These are phyloP conservation scores for Fabriciana adippe DNA, from an alignment of 2,888 invertebrate species.

Conservation along the genomic window DNA sequence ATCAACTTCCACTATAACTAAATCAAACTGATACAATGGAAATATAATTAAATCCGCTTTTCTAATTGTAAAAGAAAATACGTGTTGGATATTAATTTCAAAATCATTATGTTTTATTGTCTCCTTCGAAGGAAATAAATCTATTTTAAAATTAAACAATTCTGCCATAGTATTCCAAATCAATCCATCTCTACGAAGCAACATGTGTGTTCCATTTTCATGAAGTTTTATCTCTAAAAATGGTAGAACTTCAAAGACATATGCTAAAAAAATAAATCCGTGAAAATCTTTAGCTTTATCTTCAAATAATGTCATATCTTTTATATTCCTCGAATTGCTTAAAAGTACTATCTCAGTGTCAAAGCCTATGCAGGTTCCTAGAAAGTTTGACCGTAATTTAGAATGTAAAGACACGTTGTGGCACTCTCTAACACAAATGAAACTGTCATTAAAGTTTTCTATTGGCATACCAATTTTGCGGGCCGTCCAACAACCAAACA, in stretches of 20 bases:
- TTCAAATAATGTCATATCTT: slow-evolving; percentile 51
- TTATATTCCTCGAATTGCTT: slow-evolving; percentile 11
- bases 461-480: slow-evolving; percentile 57
- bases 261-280: slow-evolving; percentile 56
- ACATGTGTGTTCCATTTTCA: slow-evolving; percentile 51
- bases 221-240: slow-evolving; percentile 53
- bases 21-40: slow-evolving; percentile 68
- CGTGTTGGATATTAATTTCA: slow-evolving; percentile 56
- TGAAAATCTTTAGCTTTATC: slow-evolving; percentile 62
- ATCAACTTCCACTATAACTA: slow-evolving; percentile 63
- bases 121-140: slow-evolving; percentile 51
- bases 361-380: slow-evolving; percentile 66
- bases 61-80: slow-evolving; percentile 60
- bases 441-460: slow-evolving; percentile 50
- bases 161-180: slow-evolving; percentile 64
- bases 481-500: slow-evolving; percentile 60
- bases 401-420: slow-evolving; percentile 57
- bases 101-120: slow-evolving; percentile 54
- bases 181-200: slow-evolving; percentile 61
- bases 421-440: slow-evolving; percentile 59
- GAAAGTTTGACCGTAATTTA: slow-evolving; percentile 50
- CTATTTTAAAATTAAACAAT: slow-evolving; percentile 66
- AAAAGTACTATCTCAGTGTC: slow-evolving; percentile 49
- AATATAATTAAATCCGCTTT: slow-evolving; percentile 62
- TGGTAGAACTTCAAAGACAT: slow-evolving; percentile 53